Evolutionary conservation across 2,888 invertebrate genomes (phyloP), one percentile per base, ranked within the genome.

Genomic region (Drosophila falleni): DNA sequence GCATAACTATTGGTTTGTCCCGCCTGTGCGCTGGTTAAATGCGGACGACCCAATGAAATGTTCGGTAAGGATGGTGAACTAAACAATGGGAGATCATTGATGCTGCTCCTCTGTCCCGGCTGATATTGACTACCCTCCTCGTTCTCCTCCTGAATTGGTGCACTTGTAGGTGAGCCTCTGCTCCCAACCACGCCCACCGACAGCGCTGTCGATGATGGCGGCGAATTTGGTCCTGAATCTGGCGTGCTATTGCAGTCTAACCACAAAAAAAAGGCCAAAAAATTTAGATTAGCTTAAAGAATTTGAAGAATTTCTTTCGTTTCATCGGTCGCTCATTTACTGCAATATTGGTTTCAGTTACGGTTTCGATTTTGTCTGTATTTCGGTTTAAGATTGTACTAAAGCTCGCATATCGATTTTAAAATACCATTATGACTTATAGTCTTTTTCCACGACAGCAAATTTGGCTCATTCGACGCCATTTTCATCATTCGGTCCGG

Each of bases 51-150:
- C 88, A 98, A 94, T 72, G 98, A 98, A 92, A 98, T 98, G 94
- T 98, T 98, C 90, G 98, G 98, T 96, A 98, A 96, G 89, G 98
- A 98, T 64, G 98, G 98, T 88, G 98, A 98, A 87, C 97, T 97
- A 94, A 98, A 98, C 73, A 98, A 95, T 71, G 96, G 93, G 89
- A 96, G 93, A 93, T 96, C 95, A 93, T 94, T 96, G 93, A 94
- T 96, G 94, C 93, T 96, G 93, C 94, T 95, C 91, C 93, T 94
- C 91, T 93, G 95, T 89, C 94, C 95, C 91, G 94, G 93, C 61
- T 94, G 94, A 87, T 94, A 95, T 33, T 94, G 93, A 67, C 94
- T 93, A 55, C 94, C 93, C 87, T 95, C 95, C 93, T 97, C 96
- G 91, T 96, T 96, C 93, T 97, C 97, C 91, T 96, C 96, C 92